phyloP scores from a whole-genome alignment of 2,888 invertebrate genomes.

The Silvanus unidentatus region DNA sequence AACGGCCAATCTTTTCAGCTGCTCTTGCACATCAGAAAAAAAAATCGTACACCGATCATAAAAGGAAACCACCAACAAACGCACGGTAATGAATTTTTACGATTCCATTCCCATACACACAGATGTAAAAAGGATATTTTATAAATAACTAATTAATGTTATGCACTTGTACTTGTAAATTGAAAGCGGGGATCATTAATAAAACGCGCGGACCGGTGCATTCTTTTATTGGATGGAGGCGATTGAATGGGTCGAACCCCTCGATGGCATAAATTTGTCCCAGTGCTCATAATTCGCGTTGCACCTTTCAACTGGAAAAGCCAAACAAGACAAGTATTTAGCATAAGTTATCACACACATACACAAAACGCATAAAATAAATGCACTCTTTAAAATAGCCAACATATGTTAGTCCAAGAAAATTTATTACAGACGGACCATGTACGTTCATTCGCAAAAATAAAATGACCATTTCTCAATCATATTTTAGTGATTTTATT shows the following conservation, averaged over 20 bases:
- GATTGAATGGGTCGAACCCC: no score
- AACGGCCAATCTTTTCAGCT: no score
- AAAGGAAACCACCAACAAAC: no score
- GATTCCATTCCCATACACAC: no score
- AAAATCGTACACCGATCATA: no score
- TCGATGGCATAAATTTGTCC: conserved; percentile 22
- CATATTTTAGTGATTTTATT: conserved; percentile 49
- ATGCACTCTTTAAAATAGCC: conserved; percentile 27
- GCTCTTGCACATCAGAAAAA: no score
- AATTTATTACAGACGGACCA: conserved; percentile 42
- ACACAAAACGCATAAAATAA: not conserved
- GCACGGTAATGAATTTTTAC: no score
- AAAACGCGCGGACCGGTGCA: not conserved
- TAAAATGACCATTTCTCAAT: conserved; percentile 46
- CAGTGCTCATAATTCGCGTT: conserved; percentile 21
- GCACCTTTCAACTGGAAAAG: conserved; percentile 4
- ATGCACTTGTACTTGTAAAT: conserved; percentile 5
- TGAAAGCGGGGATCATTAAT: conserved; percentile 2
- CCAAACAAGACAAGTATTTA: conserved; percentile 26
- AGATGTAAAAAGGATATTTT: no score
- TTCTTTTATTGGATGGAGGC: conserved; percentile 5
- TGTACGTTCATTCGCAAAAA: conserved; percentile 37
- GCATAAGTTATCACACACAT: conserved; percentile 31
- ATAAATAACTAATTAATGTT: conserved; percentile 3
- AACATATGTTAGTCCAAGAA: conserved; percentile 36